These are phyloP conservation scores for Drosophila athabasca DNA, from an alignment of 1,140 invertebrate species.

Conservation along the genomic window DNA sequence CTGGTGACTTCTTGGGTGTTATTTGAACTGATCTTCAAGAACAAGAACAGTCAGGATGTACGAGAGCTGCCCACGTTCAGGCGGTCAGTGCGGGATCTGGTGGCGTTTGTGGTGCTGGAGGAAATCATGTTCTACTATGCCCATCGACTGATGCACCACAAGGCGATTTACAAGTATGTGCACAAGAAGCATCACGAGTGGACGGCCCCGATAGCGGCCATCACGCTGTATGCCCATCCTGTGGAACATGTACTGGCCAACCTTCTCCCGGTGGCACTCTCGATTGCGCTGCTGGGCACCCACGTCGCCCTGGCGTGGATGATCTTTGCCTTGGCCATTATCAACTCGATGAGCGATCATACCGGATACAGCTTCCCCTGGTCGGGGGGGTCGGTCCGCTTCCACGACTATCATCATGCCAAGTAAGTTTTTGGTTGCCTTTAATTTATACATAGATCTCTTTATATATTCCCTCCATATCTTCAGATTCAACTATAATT, in stretches of 20 bases:
- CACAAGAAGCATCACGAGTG: constrained; percentile 94
- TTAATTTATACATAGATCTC: background rate
- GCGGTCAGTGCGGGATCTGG: constrained; percentile 89
- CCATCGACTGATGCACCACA: constrained; percentile 91
- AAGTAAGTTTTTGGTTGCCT: constrained; percentile 85
- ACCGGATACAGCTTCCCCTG: constrained; percentile 95
- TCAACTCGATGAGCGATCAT: constrained; percentile 92
- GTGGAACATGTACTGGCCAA: constrained; percentile 93
- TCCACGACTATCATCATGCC: constrained; percentile 95
- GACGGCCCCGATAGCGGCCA: constrained; percentile 91
- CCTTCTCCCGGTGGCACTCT: constrained; percentile 90
- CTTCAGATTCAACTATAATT: constrained; percentile 92
- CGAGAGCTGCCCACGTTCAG: constrained; percentile 91
- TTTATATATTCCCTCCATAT: constrained; percentile 38
- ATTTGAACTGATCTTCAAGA: constrained; percentile 86
- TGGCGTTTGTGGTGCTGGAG: constrained; percentile 89
- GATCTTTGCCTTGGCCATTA: constrained; percentile 90
- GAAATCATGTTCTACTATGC: constrained; percentile 94
- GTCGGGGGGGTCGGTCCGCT: constrained; percentile 91
- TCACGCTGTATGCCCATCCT: constrained; percentile 93
- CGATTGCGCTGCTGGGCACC: constrained; percentile 90
- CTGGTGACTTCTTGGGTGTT: constrained; percentile 86
- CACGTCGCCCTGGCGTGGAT: constrained; percentile 92
- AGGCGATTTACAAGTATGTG: constrained; percentile 90
- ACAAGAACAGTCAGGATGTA: constrained; percentile 76